Percentiles rank a stretch among this genome's conserved stretches.
phyloP scores from a whole-genome alignment of 2,888 invertebrate species.

The Lepidocyrtoides sp. region DNA sequence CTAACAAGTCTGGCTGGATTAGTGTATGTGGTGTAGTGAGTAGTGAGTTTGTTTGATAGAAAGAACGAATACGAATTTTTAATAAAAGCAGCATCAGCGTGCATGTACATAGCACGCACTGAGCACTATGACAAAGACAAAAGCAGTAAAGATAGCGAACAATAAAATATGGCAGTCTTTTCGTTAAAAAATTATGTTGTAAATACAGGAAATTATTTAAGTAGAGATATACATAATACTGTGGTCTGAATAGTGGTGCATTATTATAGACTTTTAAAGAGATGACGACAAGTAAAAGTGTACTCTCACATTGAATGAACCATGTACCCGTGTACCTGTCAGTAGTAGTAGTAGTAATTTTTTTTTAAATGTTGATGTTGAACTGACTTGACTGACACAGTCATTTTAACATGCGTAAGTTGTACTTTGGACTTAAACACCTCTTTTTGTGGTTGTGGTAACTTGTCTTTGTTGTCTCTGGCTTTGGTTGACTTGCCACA shows the following conservation, averaged over 20 bases:
- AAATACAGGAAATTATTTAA: no score
- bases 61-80: no score
- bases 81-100: not conserved
- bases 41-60: no score
- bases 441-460: not conserved
- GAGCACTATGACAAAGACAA: slow-evolving; percentile 26
- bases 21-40: no score
- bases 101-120: no score
- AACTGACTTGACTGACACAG: not conserved
- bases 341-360: no score
- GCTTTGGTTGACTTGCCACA: not conserved
- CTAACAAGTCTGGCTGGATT: not conserved
- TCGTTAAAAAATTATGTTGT: no score
- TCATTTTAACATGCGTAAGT: slow-evolving; percentile 32
- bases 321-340: not conserved
- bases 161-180: no score
- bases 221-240: no score
- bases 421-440: slow-evolving; percentile 30
- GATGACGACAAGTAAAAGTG: no score
- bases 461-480: slow-evolving; percentile 20
- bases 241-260: no score
- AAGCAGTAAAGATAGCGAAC: not conserved
- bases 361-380: not conserved
- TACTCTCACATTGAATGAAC: not conserved
- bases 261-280: no score